Evolutionary conservation across 1,140 invertebrate species (phyloP), one percentile per base, ranked within the genome.

Genomic region (Neodiprion pinetum): DNA sequence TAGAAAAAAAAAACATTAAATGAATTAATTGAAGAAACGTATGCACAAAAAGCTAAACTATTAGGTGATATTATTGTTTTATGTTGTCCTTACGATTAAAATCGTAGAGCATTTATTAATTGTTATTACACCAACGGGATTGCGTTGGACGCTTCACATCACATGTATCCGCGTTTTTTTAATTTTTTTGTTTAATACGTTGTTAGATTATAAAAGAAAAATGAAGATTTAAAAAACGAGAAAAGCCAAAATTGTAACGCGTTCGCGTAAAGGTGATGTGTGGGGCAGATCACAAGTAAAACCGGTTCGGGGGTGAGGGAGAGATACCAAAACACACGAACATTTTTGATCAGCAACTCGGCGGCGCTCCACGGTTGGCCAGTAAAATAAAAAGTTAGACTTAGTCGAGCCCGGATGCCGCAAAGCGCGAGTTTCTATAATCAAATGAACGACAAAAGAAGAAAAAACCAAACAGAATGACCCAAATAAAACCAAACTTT

Each of bases 21-120:
- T 40, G 28, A 40, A 40, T 40, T 40, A 40, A 40, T 40, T 40
- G 5, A 40, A 40, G 28, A 40, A 40, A 40, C 28, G 5, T 40
- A 61, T 61, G n/a, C 5, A 9, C 4, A 61, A 17, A 61, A 61
- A 61, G 53, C 11, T 61, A 75, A 80, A 82, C 84, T 84, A 85
- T 85, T 86, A 85, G 82, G 76, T 83, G 74, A 83, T 80, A 83
- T 84, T 83, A 81, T 86, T 85, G 83, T 84, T 82, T 87, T 85
- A 82, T 85, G 80, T 84, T 84, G 81, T 82, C 75, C 67, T 75
- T 76, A 77, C 79, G 80, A 86, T 81, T 79, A 73, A 73, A 79
- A 81, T 84, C 79, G 77, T 78, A 78, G 70, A 80, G 73, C 76
- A 74, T 86, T 84, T 85, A 85, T 85, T 83, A 72, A 79, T 85